These are phyloP conservation scores for Sitta carolinensis DNA, from an alignment of 2,797 vertebrate species.

Conservation along the genomic window DNA sequence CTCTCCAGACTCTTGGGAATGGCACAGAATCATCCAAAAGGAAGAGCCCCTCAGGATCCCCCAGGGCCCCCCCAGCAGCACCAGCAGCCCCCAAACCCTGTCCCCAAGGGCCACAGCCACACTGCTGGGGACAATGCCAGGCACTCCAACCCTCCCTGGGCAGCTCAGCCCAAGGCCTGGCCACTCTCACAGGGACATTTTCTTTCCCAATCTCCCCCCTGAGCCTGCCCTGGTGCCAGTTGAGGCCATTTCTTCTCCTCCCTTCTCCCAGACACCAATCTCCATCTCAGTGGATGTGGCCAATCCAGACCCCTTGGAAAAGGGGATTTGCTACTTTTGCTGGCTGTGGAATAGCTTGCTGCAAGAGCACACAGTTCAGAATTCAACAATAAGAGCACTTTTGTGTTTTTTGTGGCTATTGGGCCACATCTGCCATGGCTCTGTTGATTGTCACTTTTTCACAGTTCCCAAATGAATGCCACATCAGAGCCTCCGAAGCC, in stretches of 20 bases:
- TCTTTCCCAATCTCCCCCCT: not conserved
- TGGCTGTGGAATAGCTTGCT: not conserved
- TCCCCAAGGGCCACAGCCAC: not conserved
- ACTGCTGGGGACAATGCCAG: not conserved
- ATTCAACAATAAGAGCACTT: fast-evolving
- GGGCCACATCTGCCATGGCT: not conserved
- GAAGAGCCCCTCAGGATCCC: fast-evolving
- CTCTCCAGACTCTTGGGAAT: not conserved
- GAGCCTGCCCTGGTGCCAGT: not conserved
- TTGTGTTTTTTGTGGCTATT: not conserved
- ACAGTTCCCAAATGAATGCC: not conserved
- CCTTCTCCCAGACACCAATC: not conserved
- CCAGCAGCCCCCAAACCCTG: not conserved
- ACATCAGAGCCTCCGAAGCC: not conserved
- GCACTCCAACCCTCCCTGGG: not conserved
- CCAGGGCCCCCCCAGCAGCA: not conserved
- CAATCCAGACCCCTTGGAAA: not conserved
- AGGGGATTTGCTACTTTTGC: not conserved
- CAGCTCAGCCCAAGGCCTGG: not conserved
- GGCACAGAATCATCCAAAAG: not conserved
- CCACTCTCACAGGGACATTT: not conserved
- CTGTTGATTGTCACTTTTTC: not conserved
- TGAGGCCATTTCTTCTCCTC: not conserved
- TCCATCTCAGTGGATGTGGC: not conserved
- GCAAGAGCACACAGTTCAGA: not conserved